Evolutionary conservation across 2,888 invertebrate species (phyloP), one percentile per base, ranked within the genome.

Genomic region (Tenthredo scrophulariae): DNA sequence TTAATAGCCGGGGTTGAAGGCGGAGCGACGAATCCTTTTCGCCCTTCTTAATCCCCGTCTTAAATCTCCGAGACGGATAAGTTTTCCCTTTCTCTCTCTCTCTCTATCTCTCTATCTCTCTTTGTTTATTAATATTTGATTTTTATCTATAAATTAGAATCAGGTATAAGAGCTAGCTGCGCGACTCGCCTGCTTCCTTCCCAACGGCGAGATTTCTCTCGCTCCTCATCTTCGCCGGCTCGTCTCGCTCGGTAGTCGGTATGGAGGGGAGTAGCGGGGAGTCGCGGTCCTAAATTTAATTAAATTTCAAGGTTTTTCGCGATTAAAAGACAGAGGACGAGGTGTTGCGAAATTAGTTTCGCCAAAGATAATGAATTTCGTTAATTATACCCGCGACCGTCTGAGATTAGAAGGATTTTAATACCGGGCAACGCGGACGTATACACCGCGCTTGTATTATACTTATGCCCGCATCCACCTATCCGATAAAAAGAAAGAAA

Each of bases 251-350:
- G 46, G 46, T 22, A 26, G 26, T 9, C 13, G 26, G n/a, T 9
- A 22, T n/a, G 26, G 0, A 46, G 46, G 26, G 26, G 46, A 75
- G 37, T 26, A 13, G 54, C n/a, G n/a, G 54, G 58, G 62, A 22
- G 15, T 46, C 13, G 46, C 91, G 90, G 92, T 92, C 92, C 92
- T 92, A 92, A 92, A 93, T 93, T 93, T 93, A 93, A 93, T 93
- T 93, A 93, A 93, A 93, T 92, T 93, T 93, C 91, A 92, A 91
- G 91, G 92, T 93, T 93, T 93, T 93, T 93, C 92, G 90, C 92
- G 93, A 93, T 93, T 92, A 93, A 92, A 90, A 92, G 92, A 91
- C 91, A 90, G 88, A 89, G 89, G 88, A 83, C 67, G 88, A 87
- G 88, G 89, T 91, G 91, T 91, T 91, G 90, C 90, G 90, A 92